Evolutionary conservation across 2,888 invertebrate genomes (phyloP), one percentile per base, ranked within the genome.

Genomic region (Biston betularia): DNA sequence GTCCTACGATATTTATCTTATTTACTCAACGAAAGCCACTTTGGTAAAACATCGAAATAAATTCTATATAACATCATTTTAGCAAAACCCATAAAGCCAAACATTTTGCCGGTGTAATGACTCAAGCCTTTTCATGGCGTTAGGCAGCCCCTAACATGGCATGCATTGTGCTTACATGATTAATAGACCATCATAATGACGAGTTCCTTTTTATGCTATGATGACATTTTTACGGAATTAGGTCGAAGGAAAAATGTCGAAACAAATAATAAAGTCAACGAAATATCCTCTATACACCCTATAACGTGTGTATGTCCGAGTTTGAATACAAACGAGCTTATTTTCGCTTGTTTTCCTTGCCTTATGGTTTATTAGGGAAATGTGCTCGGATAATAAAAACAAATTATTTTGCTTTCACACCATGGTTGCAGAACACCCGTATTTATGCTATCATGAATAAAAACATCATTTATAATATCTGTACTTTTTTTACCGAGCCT

Each of bases 111-210:
- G 80, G 85, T 83, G 86, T 88, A 89, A 89, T 86, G 80, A 84
- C 82, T 84, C 77, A 90, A 89, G 85, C 88, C 87, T 88, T 87
- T 87, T 87, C 71, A 84, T 87, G 79, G 77, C 77, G 75, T 87
- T 71, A 83, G 87, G 78, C 78, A 78, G 75, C 80, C 84, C 89
- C 88, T 84, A 79, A 78, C 79, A 81, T 83, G 89, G 86, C 89
- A 77, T 82, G 85, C 85, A 91, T 92, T 93, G 92, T 93, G 88
- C 79, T 81, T 88, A 84, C 76, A 87, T 92, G 92, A 92, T 92
- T 92, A 89, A 93, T 92, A 85, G 84, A 80, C 74, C 80, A 80
- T 84, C 84, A 85, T 90, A 89, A 88, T 89, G 91, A 90, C 88
- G 86, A 82, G 86, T 80, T 78, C 74, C 77, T 88, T 89, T 89